These are phyloP conservation scores for Pinctada fucata DNA, from an alignment of 2,888 invertebrate genomes.

Conservation along the genomic window DNA sequence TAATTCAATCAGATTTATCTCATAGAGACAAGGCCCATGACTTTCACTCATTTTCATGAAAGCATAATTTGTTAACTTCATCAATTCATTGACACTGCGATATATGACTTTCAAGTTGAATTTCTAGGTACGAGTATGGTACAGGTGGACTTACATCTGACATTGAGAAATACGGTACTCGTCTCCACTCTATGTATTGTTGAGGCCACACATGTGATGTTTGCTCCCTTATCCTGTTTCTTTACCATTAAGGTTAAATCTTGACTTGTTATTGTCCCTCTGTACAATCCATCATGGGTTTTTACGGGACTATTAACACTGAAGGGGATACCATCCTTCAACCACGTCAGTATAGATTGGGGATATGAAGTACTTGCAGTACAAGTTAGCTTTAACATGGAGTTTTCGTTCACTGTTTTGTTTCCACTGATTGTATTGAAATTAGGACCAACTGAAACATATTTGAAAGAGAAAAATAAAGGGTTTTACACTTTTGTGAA, in stretches of 20 bases:
- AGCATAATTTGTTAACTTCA: no score
- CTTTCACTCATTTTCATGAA: no score
- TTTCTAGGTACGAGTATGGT: no score
- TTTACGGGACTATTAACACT: not conserved
- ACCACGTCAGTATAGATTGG: not conserved
- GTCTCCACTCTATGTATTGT: not conserved
- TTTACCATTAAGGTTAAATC: not conserved
- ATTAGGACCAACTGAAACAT: not conserved
- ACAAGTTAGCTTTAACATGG: not conserved
- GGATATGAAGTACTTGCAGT: not conserved
- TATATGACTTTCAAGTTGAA: no score
- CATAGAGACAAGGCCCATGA: no score
- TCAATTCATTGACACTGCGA: no score
- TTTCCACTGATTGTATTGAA: not conserved
- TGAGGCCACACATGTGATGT: not conserved
- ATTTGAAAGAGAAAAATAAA: no score
- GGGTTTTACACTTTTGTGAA: no score
- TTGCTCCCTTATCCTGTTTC: not conserved
- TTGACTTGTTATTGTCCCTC: not conserved
- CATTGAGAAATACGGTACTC: not conserved
- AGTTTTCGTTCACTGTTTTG: not conserved
- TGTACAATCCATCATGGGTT: not conserved
- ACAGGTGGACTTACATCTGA: not conserved
- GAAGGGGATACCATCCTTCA: not conserved
- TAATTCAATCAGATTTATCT: no score